Evolutionary conservation across 1,140 invertebrate species (phyloP).

Genomic region (Aphidius gifuensis): DNA sequence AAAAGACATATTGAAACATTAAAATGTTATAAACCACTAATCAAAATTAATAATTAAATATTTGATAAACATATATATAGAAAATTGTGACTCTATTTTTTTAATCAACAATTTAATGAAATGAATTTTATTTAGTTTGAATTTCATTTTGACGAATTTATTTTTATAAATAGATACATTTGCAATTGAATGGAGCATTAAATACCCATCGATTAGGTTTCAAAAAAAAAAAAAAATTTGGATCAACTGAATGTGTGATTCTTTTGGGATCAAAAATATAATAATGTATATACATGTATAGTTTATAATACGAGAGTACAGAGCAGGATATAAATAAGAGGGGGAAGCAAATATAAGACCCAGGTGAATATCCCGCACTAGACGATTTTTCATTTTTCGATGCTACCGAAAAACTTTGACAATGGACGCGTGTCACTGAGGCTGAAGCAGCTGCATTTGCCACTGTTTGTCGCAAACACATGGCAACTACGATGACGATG

Average conservation of each 20-base stretch:
- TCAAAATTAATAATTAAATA: too few relatives aligned
- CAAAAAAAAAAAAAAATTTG: neutral
- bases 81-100: too few relatives aligned
- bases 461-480: slow-evolving; percentile 49
- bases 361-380: slow-evolving; percentile 45
- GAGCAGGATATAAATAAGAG: neutral
- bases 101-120: too few relatives aligned
- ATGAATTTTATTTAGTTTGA: too few relatives aligned
- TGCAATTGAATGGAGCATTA: too few relatives aligned
- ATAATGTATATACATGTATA: neutral
- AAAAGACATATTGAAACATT: too few relatives aligned
- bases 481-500: slow-evolving; percentile 34
- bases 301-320: neutral
- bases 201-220: too few relatives aligned
- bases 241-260: neutral
- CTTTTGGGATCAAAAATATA: neutral
- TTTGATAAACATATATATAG: too few relatives aligned
- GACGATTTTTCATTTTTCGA: slow-evolving; percentile 55
- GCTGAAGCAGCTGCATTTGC: slow-evolving; percentile 43
- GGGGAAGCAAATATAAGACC: slow-evolving; percentile 16
- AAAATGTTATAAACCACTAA: too few relatives aligned
- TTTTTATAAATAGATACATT: too few relatives aligned
- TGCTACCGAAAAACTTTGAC: slow-evolving; percentile 46
- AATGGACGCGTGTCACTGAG: slow-evolving; percentile 55
- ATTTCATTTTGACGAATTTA: too few relatives aligned